These are phyloP conservation scores for Mesoclemmys tuberculata DNA, from an alignment of 2,113 vertebrate species.

Conservation along the genomic window DNA sequence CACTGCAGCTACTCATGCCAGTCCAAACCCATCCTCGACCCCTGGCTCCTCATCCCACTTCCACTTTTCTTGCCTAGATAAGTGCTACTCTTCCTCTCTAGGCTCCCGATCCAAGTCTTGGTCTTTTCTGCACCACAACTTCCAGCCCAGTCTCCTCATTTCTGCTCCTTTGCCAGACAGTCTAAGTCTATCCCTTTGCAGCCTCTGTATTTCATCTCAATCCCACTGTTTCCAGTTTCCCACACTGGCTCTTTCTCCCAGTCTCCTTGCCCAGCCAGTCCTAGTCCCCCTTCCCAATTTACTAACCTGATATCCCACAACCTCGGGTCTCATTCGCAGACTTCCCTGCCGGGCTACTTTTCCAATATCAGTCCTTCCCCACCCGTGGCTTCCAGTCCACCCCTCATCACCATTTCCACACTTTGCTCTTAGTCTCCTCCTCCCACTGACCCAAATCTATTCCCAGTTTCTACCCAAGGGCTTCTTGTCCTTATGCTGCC, in stretches of 20 bases:
- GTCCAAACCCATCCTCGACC: background rate
- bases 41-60: background rate
- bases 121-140: background rate
- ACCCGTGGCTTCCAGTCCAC: background rate
- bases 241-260: background rate
- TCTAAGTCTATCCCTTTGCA: too few relatives aligned
- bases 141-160: background rate
- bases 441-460: accelerated
- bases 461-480: background rate
- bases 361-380: background rate
- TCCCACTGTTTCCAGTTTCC: background rate
- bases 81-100: background rate
- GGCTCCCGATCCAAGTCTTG: background rate
- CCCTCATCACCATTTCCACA: background rate
- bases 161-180: background rate
- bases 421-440: background rate
- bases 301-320: too few relatives aligned
- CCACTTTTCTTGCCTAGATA: background rate
- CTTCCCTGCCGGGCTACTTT: background rate
- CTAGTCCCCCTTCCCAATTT: too few relatives aligned
- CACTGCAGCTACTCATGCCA: background rate
- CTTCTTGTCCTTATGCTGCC: background rate
- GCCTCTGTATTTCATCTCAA: background rate
- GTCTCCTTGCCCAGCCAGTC: background rate
- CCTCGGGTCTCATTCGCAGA: background rate